These are phyloP conservation scores for Pristionchus pacificus DNA, from an alignment of 1,140 invertebrate species.

Conservation along the genomic window DNA sequence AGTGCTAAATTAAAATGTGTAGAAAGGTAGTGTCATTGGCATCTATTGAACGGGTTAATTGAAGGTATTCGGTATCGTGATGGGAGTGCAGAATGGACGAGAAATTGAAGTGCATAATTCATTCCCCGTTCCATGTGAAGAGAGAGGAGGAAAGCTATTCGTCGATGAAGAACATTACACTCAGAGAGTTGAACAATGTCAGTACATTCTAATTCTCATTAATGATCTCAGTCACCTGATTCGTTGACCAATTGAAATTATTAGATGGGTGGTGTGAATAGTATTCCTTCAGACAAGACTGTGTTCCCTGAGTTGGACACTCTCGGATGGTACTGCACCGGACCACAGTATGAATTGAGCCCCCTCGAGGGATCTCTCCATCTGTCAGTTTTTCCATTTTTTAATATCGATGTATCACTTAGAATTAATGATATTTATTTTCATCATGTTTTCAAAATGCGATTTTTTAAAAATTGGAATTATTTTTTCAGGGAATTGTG, in stretches of 20 bases:
- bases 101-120: background rate
- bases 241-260: no score
- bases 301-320: constrained; percentile 28
- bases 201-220: background rate
- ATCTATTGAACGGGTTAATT: background rate
- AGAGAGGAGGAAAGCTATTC: background rate
- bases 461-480: no score
- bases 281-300: constrained; percentile 24
- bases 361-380: constrained; percentile 1
- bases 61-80: background rate
- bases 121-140: background rate
- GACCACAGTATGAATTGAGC: constrained; percentile 10
- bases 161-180: background rate
- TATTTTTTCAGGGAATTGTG: no score
- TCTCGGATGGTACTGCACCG: constrained; percentile 24
- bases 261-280: no score
- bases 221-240: background rate
- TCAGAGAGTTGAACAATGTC: background rate
- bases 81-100: background rate
- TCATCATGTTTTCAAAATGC: no score
- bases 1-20: no score
- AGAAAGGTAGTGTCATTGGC: background rate
- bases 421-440: no score
- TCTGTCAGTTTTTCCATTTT: no score
- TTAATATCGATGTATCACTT: no score